phyloP scores from a whole-genome alignment of 92 coral and sea anemone genomes.

The Ricordea florida region DNA sequence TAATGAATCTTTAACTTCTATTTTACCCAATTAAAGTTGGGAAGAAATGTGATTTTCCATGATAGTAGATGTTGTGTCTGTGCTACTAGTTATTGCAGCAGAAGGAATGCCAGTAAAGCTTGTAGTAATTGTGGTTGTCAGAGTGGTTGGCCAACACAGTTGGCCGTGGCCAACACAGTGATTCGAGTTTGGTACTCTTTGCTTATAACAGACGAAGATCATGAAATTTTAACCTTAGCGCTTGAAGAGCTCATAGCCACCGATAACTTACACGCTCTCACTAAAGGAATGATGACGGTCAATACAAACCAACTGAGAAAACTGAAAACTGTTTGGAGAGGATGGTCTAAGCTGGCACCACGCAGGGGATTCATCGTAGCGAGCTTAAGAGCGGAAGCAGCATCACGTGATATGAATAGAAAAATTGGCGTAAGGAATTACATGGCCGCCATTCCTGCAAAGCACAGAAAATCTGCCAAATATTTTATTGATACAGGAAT shows the following conservation, averaged over 20 bases:
- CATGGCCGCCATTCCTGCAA: conserved; percentile 25
- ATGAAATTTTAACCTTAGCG: conserved; percentile 6
- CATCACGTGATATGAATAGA: background rate
- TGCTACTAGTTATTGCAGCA: no score
- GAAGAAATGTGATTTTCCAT: no score
- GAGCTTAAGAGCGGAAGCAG: background rate
- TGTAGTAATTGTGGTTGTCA: no score
- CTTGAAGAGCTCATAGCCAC: conserved; percentile 21
- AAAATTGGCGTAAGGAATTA: background rate
- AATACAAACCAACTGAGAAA: conserved; percentile 17
- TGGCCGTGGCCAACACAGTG: background rate
- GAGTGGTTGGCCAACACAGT: no score
- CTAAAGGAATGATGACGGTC: conserved; percentile 38
- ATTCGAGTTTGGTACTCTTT: background rate
- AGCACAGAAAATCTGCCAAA: conserved; percentile 30
- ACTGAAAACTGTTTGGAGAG: conserved; percentile 48
- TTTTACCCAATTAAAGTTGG: no score
- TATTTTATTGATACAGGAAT: conserved; percentile 49
- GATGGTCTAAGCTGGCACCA: conserved; percentile 32
- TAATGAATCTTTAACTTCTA: no score
- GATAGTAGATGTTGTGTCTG: no score
- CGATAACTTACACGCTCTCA: conserved; percentile 14
- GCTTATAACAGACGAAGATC: background rate
- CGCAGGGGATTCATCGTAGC: background rate
- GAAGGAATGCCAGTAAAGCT: no score